Evolutionary conservation across 2,797 vertebrate genomes (phyloP).

Genomic region (Sphaeramia orbicularis): DNA sequence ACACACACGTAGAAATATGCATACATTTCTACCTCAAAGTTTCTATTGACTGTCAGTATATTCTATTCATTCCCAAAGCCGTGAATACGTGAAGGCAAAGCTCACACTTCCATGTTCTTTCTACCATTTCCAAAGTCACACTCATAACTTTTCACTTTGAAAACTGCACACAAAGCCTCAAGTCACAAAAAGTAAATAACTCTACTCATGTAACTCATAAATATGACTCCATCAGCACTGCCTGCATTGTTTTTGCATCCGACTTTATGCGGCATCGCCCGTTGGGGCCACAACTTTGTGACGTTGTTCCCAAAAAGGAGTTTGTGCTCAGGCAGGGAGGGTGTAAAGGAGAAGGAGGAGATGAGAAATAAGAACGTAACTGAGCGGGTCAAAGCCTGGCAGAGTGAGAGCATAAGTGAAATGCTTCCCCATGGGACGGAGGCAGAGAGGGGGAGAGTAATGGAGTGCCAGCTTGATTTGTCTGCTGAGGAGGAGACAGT

Average conservation of each 20-base stretch:
- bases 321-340: constrained; percentile 33
- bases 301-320: constrained; percentile 37
- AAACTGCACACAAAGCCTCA: too few relatives aligned
- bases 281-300: constrained; percentile 23
- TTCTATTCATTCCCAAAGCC: too few relatives aligned
- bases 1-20: too few relatives aligned
- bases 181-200: background rate
- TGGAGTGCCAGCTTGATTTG: constrained; percentile 20
- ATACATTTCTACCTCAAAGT: too few relatives aligned
- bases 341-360: constrained; percentile 17
- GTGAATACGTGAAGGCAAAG: too few relatives aligned
- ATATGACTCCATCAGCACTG: background rate
- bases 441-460: background rate
- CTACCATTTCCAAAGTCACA: too few relatives aligned
- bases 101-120: too few relatives aligned
- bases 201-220: background rate
- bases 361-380: constrained; percentile 37
- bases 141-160: too few relatives aligned
- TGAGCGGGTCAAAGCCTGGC: constrained; percentile 23
- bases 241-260: background rate
- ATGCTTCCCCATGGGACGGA: constrained; percentile 44
- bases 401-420: constrained; percentile 64
- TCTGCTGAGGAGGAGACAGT: constrained; percentile 3
- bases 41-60: too few relatives aligned
- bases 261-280: constrained; percentile 25